Base-by-base conservation (phyloP, 1,140 invertebrate species). In the Antheraea mylitta region DNA sequence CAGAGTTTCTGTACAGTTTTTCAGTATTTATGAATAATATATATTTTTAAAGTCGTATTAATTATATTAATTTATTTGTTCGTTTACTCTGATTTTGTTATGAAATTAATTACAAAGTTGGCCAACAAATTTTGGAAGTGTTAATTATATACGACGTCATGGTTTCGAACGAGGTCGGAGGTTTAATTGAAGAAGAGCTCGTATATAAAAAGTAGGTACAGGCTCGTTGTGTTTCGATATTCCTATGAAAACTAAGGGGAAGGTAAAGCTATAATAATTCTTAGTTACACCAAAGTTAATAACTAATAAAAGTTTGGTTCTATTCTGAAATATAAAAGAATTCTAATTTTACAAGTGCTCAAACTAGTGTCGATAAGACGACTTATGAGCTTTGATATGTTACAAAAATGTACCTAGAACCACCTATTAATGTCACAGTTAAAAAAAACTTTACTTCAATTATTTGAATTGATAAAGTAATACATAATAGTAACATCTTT, bases 251-350 rank as follows among this genome's bases (percentile, higher is more conserved):
- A 76, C 79, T 80, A 78, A 66, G 71, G 70, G 77, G 63, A 72
- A 84, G 88, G 88, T 89, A 90, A 90, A 79, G 72, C 82, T 82
- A 89, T 89, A 89, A 90, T 89, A 90, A 90, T 86, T 90, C 87
- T 88, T 83, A 81, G 83, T 73, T 72, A 83, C 88, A 88, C 79
- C 77, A 90, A 89, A 90, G 85, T 90, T 90, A 82, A 88, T 88
- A 90, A 87, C 88, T 86, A 87, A 90, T 90, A 90, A 90, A 89
- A 90, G 86, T 90, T 89, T 76, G 81, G 82, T 81, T 83, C 85
- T 85, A 87, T 90, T 89, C 84, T 83, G 81, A 87, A 89, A 88
- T 88, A 86, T 89, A 53, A 53, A 53, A 53, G 45, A 53, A 13
- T 53, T 90, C 86, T 88, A 89, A 89, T 90, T 87, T 87, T 78